Conservation (phyloP, 2,888 invertebrate species). For the Drosophila fungiperda region DNA sequence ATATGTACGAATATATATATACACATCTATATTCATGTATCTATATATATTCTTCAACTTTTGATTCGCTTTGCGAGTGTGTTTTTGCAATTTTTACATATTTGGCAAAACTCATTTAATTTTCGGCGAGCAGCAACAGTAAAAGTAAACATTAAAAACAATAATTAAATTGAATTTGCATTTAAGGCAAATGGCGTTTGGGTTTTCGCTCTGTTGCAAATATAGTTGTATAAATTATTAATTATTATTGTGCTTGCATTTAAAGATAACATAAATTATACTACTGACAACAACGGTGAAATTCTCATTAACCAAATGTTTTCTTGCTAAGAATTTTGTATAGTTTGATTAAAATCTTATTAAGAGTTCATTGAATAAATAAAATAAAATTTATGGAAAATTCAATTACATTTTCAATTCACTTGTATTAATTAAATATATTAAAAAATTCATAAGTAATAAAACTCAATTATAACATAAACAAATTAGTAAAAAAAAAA, state of each 20-base stretch:
- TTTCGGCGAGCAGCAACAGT: constrained; percentile 35
- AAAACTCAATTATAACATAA: not conserved
- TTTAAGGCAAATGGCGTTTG: constrained; percentile 40
- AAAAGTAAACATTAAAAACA: constrained; percentile 17
- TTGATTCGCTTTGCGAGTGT: constrained; percentile 16
- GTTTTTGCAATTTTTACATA: constrained; percentile 35
- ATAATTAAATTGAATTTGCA: constrained; percentile 47
- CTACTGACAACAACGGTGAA: constrained; percentile 28
- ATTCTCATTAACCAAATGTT: constrained; percentile 19
- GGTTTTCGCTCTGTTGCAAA: constrained; percentile 24
- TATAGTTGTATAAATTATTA: constrained; percentile 23
- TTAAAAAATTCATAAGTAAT: not conserved
- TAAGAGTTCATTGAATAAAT: constrained; percentile 4
- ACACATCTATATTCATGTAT: not conserved
- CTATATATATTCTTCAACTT: constrained; percentile 1
- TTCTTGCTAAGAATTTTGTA: not conserved
- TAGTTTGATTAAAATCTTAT: not conserved
- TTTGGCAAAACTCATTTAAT: constrained; percentile 57
- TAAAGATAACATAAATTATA: constrained; percentile 30
- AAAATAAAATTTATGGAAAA: not conserved
- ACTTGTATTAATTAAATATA: not conserved
- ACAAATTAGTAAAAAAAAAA: not conserved
- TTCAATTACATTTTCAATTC: not conserved
- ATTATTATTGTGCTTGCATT: constrained; percentile 36
- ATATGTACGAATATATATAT: not conserved